Percentiles rank a stretch among this genome's conserved stretches.
Conservation (phyloP, 2,888 invertebrate species). For the Spialia ferax region DNA sequence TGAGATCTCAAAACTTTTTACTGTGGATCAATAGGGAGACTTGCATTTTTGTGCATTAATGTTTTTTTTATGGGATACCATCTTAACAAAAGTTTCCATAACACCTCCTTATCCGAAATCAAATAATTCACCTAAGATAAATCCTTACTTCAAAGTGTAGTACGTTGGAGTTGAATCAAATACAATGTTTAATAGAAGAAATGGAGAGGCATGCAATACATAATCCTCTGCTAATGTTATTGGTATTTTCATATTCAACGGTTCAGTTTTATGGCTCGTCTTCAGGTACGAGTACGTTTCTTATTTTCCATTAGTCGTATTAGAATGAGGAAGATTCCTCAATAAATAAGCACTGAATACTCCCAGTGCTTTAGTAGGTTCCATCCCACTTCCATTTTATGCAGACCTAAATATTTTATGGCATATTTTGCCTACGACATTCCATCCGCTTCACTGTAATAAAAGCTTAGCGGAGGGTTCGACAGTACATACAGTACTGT, state of each 20-base stretch:
- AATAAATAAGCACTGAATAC: slow-evolving; percentile 32
- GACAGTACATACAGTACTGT: neutral
- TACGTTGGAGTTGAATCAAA: neutral
- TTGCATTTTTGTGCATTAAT: too few relatives aligned
- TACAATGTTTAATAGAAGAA: neutral
- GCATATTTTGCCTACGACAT: slow-evolving; percentile 36
- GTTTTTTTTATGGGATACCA: too few relatives aligned
- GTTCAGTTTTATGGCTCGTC: slow-evolving; percentile 14
- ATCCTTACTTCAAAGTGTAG: neutral
- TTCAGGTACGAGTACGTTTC: slow-evolving; percentile 11
- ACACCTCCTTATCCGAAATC: too few relatives aligned
- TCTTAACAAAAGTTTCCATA: too few relatives aligned
- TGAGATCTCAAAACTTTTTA: too few relatives aligned
- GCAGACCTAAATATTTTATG: slow-evolving; percentile 37
- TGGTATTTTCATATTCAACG: slow-evolving; percentile 24
- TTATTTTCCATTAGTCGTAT: slow-evolving; percentile 35
- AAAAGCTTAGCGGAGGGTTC: slow-evolving; percentile 21
- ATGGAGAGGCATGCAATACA: neutral
- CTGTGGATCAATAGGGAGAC: too few relatives aligned
- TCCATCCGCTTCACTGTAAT: slow-evolving; percentile 22
- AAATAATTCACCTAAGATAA: too few relatives aligned
- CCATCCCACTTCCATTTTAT: slow-evolving; percentile 23
- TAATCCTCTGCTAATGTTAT: slow-evolving; percentile 12
- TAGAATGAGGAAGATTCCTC: slow-evolving; percentile 27
- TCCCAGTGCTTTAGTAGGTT: slow-evolving; percentile 14